Base-by-base conservation (phyloP, 2,888 invertebrate genomes). In the Eudemis profundana region DNA sequence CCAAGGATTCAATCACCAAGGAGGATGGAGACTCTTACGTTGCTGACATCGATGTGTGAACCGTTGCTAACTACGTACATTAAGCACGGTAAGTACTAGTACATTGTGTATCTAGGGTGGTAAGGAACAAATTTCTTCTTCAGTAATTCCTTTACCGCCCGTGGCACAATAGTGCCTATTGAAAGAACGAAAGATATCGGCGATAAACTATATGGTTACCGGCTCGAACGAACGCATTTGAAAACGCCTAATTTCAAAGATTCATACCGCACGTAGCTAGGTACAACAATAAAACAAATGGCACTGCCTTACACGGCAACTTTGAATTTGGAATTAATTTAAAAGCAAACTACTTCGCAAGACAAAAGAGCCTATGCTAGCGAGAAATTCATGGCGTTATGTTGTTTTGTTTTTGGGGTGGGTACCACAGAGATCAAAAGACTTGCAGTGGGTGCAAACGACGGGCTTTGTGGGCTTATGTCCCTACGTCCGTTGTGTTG, bases 291-390 rank as follows among this genome's bases (percentile, higher is more conserved):
- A 64, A 51, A 44, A 44, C 27, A 44, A 63, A 51, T 64, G 64
- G 51, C 57, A 64, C 64, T 51, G 64, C 49, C 64, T 42, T 51
- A 51, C 33, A 61, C 49, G 27, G 14, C 36, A 40, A 64, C n/a
- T 59, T 64, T 59, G 57, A 64, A 64, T 64, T 64, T 27, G 57
- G 57, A 64, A 64, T 64, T 64, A 64, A 64, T 50, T 64, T 64
- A 64, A 64, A 64, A 64, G 57, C 64, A 50, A 49, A n/a, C 42
- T 10, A 17, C 49, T 17, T 8, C 12, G 5, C 1, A 5, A 17
- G 3, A 19, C n/a, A 44, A 42, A 44, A 29, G 1, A 17, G 27
- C 17, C 2, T 29, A 44, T 19, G 17, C 42, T 3, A 15, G 14
- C 12, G 3, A 10, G 12, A 38, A 42, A 12, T 4, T 15, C 15